Evolutionary conservation across 2,888 invertebrate genomes (phyloP), one percentile per base, ranked within the genome.

Genomic region (Oscheius myriophilus): DNA sequence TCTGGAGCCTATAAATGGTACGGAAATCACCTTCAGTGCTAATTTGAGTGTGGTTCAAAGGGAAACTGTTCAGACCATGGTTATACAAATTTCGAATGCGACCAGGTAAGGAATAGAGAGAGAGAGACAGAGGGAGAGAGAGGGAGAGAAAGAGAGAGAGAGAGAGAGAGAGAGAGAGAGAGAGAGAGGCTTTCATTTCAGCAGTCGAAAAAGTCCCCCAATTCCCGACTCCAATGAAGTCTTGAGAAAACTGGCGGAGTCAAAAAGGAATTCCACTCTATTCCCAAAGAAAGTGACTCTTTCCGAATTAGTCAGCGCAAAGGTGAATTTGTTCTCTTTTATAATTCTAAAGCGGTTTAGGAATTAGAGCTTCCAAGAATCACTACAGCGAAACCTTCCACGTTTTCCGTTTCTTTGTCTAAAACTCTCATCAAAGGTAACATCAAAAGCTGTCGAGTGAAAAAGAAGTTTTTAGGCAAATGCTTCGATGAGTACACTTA

Each of bases 401-500:
- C 46, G 14, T 53, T 67, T 25, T 33, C 72, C 14, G 55, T 72
- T 7, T 80, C 80, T 9, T 62, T 80, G 14, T 63, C 75, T 21
- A 80, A 80, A 46, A 80, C 80, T 9, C 69, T 80, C 0, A 76
- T 80, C 49, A 71, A 62, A 69, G 75, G 75, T 72, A 33, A 23
- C n/a, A n/a, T n/a, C n/a, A 45, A 21, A 33, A 18, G 6, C 21
- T 18, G 9, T 52, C 33, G 33, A 33, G 9, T 6, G 9, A 6
- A 33, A 33, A 6, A 9, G 33, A 33, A 39, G n/a, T n/a, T n/a
- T 71, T 33, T 53, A 75, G 80, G 80, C 7, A 78, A 67, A 14
- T 81, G 81, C 45, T 81, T 75, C 71, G 79, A 81, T 54, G 79
- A 80, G 58, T 81, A 81, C 68, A 72, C 78, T 12, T 81, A 81